Evolutionary conservation across 2,113 vertebrate genomes (phyloP), one percentile per base, ranked within the genome.

Genomic region (Cinclus mexicanus): DNA sequence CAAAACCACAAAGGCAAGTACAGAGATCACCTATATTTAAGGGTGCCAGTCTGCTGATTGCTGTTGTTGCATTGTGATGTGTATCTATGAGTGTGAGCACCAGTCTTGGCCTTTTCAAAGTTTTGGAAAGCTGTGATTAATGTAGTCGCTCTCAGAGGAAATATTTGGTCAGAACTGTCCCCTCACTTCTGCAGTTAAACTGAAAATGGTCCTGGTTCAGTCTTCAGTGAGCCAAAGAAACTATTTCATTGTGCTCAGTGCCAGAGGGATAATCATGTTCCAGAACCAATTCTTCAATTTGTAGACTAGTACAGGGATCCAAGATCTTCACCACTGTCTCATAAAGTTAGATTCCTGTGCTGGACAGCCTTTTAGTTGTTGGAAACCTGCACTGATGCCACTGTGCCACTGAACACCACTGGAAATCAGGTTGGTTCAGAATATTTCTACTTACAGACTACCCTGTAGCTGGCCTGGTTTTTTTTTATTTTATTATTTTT

Each of bases 1-100:
- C 97, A 99, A 99, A 99, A 99, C 99, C 80, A 99, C 99, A 68
- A 99, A 99, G 99, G 99, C 98, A 98, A 99, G 98, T 98, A 95
- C 39, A 50, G 80, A 90, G 28, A 46, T 88, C 26, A 0, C 68
- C 57, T 87, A 1, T 68, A 20, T 74, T 92, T 95, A 41, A 93
- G 83, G 37, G 24, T 95, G 55, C 16, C 49, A 55, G 20, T 71
- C 29, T 90, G 50, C 53, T 90, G 75, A 74, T 52, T 53, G 29
- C 46, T 61, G 29, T 82, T 71, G 25, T 23, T 83, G 49, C 41
- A 4, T 71, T 79, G 28, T 60, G n/a, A 37, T 37, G 35, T 37
- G 35, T 37, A 37, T 47, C 53, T 89, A 68, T 2, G 6, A 20
- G 28, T 86, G n/a, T 90, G 57, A 81, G 53, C 47, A 53, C 20